Conservation (phyloP, 2,888 invertebrate genomes). For the Schrankia costaestrigalis region DNA sequence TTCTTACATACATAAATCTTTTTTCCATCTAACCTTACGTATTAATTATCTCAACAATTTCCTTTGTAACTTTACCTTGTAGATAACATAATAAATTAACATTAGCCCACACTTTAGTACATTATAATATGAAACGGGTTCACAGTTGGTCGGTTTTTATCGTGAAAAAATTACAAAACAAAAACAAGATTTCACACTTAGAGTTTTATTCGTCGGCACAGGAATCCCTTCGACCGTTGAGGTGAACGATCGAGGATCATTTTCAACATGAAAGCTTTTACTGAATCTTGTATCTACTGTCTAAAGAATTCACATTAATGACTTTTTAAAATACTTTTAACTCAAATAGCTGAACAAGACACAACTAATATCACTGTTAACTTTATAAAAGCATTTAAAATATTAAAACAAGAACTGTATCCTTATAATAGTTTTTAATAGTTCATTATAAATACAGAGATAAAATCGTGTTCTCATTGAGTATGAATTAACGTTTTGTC, state of each 20-base stretch:
- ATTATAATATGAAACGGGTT: constrained; percentile 11
- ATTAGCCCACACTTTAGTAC: too few species aligned
- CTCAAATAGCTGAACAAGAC: constrained; percentile 17
- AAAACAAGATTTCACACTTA: constrained; percentile 57
- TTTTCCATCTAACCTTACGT: too few species aligned
- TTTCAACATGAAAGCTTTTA: constrained; percentile 35
- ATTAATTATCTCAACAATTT: too few species aligned
- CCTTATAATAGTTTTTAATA: neutral
- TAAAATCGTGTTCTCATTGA: constrained; percentile 19
- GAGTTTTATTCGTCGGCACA: constrained; percentile 35
- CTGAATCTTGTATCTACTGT: constrained; percentile 29
- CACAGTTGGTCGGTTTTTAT: constrained; percentile 37
- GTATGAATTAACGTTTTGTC: constrained; percentile 36
- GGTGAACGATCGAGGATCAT: constrained; percentile 37
- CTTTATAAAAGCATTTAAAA: neutral
- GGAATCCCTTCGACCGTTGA: constrained; percentile 28
- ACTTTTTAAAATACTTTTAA: constrained; percentile 23
- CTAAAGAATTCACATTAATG: constrained; percentile 30
- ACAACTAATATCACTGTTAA: constrained; percentile 4
- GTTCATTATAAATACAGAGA: constrained; percentile 5
- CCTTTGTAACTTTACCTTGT: too few species aligned
- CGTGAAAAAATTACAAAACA: constrained; percentile 52
- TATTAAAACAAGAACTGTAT: neutral
- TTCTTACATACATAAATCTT: too few species aligned
- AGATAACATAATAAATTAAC: too few species aligned